Conservation (phyloP, 2,797 vertebrate species). For the Salarias fasciatus region DNA sequence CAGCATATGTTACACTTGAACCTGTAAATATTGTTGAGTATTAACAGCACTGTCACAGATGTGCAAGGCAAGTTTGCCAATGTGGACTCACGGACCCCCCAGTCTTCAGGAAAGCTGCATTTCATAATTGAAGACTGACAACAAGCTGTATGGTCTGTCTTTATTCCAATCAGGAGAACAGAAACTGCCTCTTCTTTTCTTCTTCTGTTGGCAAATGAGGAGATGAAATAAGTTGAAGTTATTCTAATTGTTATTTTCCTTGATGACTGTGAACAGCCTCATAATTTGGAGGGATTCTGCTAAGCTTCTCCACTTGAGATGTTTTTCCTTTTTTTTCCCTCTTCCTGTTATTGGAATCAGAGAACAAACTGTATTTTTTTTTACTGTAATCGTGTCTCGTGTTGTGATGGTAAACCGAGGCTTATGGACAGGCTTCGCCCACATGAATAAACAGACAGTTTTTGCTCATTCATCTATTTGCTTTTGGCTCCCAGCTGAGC, state of each 20-base stretch:
- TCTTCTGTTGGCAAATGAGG: neutral
- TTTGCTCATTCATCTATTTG: constrained; percentile 44
- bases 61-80: too few species aligned
- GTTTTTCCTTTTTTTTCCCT: too few species aligned
- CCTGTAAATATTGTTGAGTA: too few species aligned
- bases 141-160: too few species aligned
- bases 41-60: too few species aligned
- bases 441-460: constrained; percentile 8
- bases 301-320: neutral
- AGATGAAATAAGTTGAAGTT: neutral
- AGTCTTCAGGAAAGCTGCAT: too few species aligned
- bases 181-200: too few species aligned
- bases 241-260: neutral
- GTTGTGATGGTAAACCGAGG: constrained; percentile 32
- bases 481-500: constrained; percentile 53
- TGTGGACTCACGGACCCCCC: too few species aligned
- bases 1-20: too few species aligned
- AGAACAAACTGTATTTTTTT: neutral
- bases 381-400: neutral
- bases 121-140: too few species aligned
- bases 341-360: neutral
- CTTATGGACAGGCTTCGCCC: neutral
- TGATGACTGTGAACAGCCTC: neutral
- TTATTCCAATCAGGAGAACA: too few species aligned
- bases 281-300: neutral